Base-by-base conservation (phyloP, 1,140 invertebrate species). In the Maniola jurtina region DNA sequence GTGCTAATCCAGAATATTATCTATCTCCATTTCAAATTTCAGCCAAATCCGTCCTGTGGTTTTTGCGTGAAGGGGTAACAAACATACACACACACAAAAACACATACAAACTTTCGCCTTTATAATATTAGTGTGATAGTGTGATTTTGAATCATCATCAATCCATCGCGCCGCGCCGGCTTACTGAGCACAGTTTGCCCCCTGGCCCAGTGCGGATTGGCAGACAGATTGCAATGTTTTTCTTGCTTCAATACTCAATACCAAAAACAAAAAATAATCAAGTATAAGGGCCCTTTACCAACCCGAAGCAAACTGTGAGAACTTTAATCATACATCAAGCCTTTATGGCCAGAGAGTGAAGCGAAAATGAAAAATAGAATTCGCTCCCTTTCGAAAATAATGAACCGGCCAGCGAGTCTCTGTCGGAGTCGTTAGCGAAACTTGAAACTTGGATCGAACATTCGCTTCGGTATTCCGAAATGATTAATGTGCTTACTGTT, bases 321-420 rank as follows among this genome's bases (percentile, higher is more conserved):
- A 86, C 74, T 84, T 82, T 78, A 76, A 78, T 78, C 81, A 81
- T 86, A 85, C 75, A 80, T 86, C 80, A 84, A n/a, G 79, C 68
- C 45, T 75, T 80, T 83, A 80, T 80, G 73, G 75, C 57, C 69
- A 68, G 72, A 76, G 67, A 73, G 71, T 64, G 76, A 72, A 72
- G 69, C 72, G 76, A 79, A 84, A 86, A 80, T 78, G 75, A 78
- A 81, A 86, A 85, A 83, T 73, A 80, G 71, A 76, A 80, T 70
- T 66, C 74, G 67, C 70, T 74, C 79, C 76, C 80, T 83, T 86
- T 75, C 66, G 76, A 80, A 86, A 86, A 87, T 88, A 86, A 88
- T 88, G 84, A 84, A 89, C 73, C 81, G 78, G 73, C 79, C 73
- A 68, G 63, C 65, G 73, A 81, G 70, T 88, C 83, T 79, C 75